Evolutionary conservation across 2,113 vertebrate genomes (phyloP).

Genomic region (Prunella himalayana): DNA sequence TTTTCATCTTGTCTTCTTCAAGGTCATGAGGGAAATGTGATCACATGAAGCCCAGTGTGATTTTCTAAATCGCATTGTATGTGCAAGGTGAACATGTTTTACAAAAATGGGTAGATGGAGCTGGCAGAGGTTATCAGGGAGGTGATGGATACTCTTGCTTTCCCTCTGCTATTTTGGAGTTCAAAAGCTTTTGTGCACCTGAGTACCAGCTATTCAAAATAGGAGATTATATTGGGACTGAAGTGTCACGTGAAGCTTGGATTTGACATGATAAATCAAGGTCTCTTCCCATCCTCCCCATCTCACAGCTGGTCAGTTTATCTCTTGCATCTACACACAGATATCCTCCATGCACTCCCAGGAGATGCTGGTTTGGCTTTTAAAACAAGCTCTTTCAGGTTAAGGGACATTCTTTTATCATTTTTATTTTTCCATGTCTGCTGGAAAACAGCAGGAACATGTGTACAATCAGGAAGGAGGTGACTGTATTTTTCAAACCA

Average conservation of each 20-base stretch:
- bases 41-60: not conserved
- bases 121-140: not conserved
- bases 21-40: not conserved
- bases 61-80: not conserved
- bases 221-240: not conserved
- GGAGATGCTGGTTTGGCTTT: not conserved
- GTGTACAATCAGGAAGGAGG: not conserved
- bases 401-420: not conserved
- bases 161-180: not conserved
- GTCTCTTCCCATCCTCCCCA: not conserved
- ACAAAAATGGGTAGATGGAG: not conserved
- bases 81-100: not conserved
- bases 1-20: not conserved
- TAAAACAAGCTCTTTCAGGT: not conserved
- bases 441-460: not conserved
- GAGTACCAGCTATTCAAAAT: not conserved
- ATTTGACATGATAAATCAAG: not conserved
- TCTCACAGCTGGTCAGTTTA: not conserved
- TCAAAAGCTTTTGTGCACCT: not conserved
- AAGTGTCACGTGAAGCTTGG: not conserved
- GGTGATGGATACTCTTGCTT: not conserved
- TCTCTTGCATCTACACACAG: not conserved
- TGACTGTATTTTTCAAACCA: not conserved
- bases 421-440: not conserved
- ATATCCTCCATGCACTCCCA: accelerated